phyloP scores from a whole-genome alignment of 2,797 vertebrate genomes.

The Oreochromis mossambicus region DNA sequence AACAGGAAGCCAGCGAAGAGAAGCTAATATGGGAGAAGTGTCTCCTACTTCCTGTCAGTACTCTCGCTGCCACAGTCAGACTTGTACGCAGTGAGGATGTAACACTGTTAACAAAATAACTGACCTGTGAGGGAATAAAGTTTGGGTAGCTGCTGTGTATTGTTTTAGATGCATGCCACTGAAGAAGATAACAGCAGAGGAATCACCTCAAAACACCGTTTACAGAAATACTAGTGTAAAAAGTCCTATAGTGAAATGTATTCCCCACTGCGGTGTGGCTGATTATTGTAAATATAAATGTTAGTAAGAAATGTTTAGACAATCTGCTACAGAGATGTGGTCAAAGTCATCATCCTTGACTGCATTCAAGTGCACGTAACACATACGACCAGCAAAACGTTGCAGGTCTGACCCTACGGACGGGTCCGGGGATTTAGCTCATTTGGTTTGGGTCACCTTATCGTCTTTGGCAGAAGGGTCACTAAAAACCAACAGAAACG shows the following conservation, averaged over 20 bases:
- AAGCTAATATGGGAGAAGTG: neutral
- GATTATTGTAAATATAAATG: neutral
- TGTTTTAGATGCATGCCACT: neutral
- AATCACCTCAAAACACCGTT: neutral
- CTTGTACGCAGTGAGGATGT: neutral
- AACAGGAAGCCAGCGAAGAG: neutral
- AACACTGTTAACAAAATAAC: neutral
- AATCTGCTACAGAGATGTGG: neutral
- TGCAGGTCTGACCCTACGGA: neutral
- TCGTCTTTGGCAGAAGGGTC: neutral
- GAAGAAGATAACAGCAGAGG: neutral
- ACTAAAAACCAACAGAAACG: neutral
- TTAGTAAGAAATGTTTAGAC: neutral
- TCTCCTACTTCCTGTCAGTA: neutral
- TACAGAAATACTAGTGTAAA: neutral
- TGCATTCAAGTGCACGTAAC: neutral
- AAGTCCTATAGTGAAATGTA: neutral
- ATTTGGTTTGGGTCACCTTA: neutral
- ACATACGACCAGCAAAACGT: neutral
- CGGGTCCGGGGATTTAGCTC: neutral
- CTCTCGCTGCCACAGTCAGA: neutral
- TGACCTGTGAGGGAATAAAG: neutral
- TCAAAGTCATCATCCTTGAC: neutral
- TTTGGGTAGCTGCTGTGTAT: neutral
- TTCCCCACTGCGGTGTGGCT: neutral